Base-by-base conservation (phyloP, 1,140 invertebrate genomes). In the Drosophila sproati region DNA sequence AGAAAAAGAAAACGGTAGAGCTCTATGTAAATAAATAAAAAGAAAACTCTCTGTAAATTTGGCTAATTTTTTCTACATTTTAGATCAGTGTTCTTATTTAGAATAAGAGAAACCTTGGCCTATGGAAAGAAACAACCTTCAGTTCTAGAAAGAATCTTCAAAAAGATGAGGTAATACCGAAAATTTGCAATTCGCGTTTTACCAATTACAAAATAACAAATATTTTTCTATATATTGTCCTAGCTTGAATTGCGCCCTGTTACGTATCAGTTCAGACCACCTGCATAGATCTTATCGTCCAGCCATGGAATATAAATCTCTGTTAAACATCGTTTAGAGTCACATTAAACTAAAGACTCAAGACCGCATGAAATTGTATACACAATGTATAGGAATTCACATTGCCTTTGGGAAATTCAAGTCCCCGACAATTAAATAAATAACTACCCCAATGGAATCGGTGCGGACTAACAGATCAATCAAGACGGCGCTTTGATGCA, bases 321-420 rank as follows among this genome's bases (percentile, higher is more conserved):
- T 52, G 41, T 57, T 28, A 63, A 77, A 55, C 48, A 68, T 72
- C 85, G 62, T 75, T 88, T 83, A 70, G 41, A 59, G 70, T 64
- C 80, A 66, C 80, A 75, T 78, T 89, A 75, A 63, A 71, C 73
- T 64, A 61, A 56, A 73, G 45, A 63, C 34, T 48, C 69, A 69
- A 54, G 77, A 85, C 80, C 71, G 77, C 74, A 80, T 88, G 85
- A 67, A 88, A 88, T 88, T 89, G 72, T 75, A 80, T 71, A 83
- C 73, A 72, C 61, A 51, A 20, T 20, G 20, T 1, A 20, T 20
- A 20, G 20, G 20, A 20, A 20, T 20, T 20, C 20, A 20, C 20
- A 20, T 20, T 20, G 20, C 20, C 20, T 20, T 20, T 20, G 20
- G 51, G 50, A 50, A 69, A 67, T 56, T 48, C 8, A 57, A 87